Percentiles rank a stretch among this genome's conserved stretches.
Evolutionary conservation across 2,888 invertebrate species (phyloP).

Genomic region (Drosophila mercatorum): DNA sequence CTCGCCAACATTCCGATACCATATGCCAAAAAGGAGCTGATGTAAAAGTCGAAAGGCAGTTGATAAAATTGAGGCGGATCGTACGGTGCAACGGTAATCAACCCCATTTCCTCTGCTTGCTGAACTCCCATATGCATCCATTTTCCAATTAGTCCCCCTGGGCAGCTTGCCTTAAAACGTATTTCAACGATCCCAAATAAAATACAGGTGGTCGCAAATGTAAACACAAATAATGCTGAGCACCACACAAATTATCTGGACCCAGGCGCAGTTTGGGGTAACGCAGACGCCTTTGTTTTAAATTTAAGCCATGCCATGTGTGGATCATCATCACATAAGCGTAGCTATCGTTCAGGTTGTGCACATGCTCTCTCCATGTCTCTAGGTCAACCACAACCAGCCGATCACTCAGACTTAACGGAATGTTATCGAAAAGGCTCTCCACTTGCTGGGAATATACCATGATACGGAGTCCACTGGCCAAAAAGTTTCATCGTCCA

Average conservation of each 20-base stretch:
- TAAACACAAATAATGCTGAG: conserved; percentile 14
- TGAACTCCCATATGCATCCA: conserved; percentile 26
- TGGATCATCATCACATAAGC: conserved; percentile 18
- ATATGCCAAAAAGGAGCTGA: rapidly evolving
- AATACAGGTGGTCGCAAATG: background rate
- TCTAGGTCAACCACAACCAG: conserved; percentile 13
- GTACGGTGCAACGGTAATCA: conserved; percentile 1
- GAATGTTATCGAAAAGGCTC: conserved; percentile 14
- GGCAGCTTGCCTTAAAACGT: background rate
- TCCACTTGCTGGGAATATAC: background rate
- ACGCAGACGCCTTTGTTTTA: conserved; percentile 21
- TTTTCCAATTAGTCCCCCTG: conserved; percentile 8
- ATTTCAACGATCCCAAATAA: background rate
- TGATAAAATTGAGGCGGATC: background rate
- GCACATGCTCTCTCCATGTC: conserved; percentile 4
- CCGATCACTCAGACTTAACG: conserved; percentile 14
- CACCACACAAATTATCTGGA: conserved; percentile 12
- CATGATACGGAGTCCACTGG: conserved; percentile 30
- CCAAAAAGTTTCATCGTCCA: conserved; percentile 20
- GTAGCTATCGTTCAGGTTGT: conserved; percentile 26
- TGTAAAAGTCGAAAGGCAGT: background rate
- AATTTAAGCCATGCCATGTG: conserved; percentile 12
- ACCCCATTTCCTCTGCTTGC: background rate
- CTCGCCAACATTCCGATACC: background rate
- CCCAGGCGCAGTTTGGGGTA: conserved; percentile 26